phyloP scores from a whole-genome alignment of 2,797 vertebrate genomes.

The Tiaroga cobitis region DNA sequence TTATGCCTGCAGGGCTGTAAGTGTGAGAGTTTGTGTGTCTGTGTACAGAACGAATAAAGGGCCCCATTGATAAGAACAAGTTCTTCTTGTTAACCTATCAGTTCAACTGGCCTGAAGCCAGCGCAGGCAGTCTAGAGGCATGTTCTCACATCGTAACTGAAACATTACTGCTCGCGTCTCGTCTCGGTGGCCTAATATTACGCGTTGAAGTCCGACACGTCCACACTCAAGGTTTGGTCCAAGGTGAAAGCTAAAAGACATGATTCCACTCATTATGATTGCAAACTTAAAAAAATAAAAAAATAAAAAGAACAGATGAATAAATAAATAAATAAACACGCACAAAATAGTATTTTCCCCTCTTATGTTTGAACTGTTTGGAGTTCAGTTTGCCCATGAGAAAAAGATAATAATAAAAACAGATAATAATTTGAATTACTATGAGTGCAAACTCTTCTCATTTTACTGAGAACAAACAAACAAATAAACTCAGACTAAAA shows the following conservation, averaged over 20 bases:
- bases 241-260: background rate
- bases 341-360: too few relatives aligned
- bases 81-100: slow-evolving; percentile 83
- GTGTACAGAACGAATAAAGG: slow-evolving; percentile 72
- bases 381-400: too few relatives aligned
- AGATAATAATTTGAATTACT: too few relatives aligned
- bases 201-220: slow-evolving; percentile 30
- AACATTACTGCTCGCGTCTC: slow-evolving; percentile 55
- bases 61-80: slow-evolving; percentile 83
- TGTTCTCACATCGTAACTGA: slow-evolving; percentile 67
- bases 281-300: background rate
- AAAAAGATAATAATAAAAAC: too few relatives aligned
- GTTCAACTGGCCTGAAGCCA: slow-evolving; percentile 72
- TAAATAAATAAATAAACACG: too few relatives aligned
- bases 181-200: slow-evolving; percentile 13
- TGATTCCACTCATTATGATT: background rate
- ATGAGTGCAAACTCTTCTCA: background rate
- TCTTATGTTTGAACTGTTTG: too few relatives aligned
- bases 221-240: background rate
- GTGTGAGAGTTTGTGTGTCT: slow-evolving; percentile 49
- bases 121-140: slow-evolving; percentile 65
- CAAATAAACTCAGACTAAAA: too few relatives aligned
- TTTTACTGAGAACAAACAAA: too few relatives aligned
- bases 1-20: slow-evolving; percentile 33
- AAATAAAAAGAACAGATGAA: too few relatives aligned